phyloP scores from a whole-genome alignment of 1,140 invertebrate genomes.

The Pollicipes pollicipes region DNA sequence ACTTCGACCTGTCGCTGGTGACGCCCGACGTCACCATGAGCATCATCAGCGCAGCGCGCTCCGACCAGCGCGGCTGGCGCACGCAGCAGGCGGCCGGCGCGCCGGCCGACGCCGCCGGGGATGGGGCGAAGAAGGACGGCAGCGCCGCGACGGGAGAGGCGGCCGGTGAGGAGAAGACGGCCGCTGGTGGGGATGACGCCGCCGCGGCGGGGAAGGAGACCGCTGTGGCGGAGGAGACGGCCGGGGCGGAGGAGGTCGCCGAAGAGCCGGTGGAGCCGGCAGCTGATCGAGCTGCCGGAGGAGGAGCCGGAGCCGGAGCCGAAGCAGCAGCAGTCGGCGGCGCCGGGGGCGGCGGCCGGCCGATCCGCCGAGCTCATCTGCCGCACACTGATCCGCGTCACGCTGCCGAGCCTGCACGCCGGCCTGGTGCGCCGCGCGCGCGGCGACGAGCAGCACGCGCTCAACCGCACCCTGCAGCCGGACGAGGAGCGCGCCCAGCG shows the following conservation, averaged over 20 bases:
- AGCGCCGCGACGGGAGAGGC: not conserved
- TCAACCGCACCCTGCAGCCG: not conserved
- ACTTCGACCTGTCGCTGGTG: constrained; percentile 31
- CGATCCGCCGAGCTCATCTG: not conserved
- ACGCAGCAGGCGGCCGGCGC: not conserved
- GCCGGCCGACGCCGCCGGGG: not conserved
- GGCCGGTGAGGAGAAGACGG: not conserved
- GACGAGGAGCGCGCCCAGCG: not conserved
- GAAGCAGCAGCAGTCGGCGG: too few species aligned
- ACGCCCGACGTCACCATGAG: not conserved
- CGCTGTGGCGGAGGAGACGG: not conserved
- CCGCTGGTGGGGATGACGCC: not conserved
- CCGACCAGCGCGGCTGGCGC: not conserved
- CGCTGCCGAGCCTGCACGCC: not conserved
- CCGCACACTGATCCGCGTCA: not conserved
- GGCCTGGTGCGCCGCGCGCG: not conserved
- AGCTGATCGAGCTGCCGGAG: not conserved
- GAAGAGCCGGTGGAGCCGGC: not conserved
- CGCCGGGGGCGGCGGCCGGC: too few species aligned
- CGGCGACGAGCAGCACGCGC: not conserved
- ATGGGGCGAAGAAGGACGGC: too few species aligned
- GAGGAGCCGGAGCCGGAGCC: not conserved
- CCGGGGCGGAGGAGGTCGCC: not conserved
- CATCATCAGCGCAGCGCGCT: not conserved
- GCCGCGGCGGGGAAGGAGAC: too few species aligned